phyloP scores from a whole-genome alignment of 1,140 invertebrate species.

The Diorhabda carinulata region DNA sequence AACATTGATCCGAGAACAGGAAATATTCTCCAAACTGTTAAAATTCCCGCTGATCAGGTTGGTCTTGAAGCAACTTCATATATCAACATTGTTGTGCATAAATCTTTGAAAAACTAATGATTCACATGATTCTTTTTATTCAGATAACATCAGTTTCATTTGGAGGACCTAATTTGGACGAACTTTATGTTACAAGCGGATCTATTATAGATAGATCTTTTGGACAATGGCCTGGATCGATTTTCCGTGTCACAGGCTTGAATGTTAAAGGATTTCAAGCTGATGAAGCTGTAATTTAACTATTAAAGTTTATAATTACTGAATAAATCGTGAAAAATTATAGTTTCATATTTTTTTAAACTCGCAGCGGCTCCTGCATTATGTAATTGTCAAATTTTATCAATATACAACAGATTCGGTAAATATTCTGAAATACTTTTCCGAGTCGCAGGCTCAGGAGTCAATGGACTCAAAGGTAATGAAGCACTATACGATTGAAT shows the following conservation, averaged over 20 bases:
- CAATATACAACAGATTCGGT: no score
- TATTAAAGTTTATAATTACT: no score
- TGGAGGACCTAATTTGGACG: slow-evolving; percentile 68
- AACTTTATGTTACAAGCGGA: slow-evolving; percentile 72
- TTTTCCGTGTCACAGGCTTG: slow-evolving; percentile 24
- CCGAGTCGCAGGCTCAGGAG: no score
- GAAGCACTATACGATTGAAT: no score
- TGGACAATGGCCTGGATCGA: slow-evolving; percentile 22
- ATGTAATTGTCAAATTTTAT: no score
- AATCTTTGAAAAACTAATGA: neutral
- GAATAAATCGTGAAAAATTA: no score
- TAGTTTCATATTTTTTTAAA: no score
- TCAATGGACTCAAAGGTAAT: no score
- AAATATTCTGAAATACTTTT: no score
- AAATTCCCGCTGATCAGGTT: slow-evolving; percentile 35
- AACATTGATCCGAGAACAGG: slow-evolving; percentile 40
- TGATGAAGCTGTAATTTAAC: neutral
- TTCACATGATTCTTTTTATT: neutral
- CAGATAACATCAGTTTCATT: slow-evolving; percentile 74
- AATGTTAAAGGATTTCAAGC: slow-evolving; percentile 24
- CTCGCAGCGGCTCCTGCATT: no score
- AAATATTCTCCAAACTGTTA: slow-evolving; percentile 34
- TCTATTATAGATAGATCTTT: slow-evolving; percentile 19
- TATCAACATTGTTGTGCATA: neutral
- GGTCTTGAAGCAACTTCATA: neutral